Conservation (phyloP, 2,113 vertebrate genomes). For the Aramus guarauna region DNA sequence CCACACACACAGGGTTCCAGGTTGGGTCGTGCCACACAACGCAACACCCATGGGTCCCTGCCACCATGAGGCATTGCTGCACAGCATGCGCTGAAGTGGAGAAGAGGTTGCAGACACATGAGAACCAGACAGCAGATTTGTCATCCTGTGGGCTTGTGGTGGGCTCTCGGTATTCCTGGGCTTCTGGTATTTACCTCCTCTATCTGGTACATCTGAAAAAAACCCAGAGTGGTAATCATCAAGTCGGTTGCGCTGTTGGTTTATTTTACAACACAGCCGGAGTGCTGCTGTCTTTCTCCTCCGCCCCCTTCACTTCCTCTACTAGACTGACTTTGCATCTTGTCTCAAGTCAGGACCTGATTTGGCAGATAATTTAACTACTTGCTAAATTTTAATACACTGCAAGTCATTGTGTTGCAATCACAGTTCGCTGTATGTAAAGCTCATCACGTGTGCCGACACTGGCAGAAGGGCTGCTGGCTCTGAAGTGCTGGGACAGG, state of each 20-base stretch:
- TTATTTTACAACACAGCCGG: neutral
- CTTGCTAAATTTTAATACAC: neutral
- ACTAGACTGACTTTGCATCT: neutral
- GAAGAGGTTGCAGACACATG: neutral
- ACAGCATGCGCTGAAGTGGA: no score
- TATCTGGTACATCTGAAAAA: neutral
- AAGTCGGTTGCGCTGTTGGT: neutral
- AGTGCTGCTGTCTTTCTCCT: neutral
- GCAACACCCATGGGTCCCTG: neutral
- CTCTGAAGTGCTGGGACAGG: neutral
- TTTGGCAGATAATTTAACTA: neutral
- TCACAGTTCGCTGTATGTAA: neutral
- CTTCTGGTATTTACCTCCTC: neutral
- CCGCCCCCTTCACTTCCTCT: neutral
- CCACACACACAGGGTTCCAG: neutral
- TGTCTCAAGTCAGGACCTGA: slow-evolving; percentile 32
- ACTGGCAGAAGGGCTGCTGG: neutral
- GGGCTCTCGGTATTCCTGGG: neutral
- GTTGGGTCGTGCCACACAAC: rapidly evolving
- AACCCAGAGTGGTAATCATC: neutral
- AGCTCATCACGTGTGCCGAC: neutral
- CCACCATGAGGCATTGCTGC: neutral
- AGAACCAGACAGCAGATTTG: neutral
- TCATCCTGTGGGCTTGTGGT: neutral
- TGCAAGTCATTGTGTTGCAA: slow-evolving; percentile 24